Evolutionary conservation across 2,888 invertebrate genomes (phyloP), one percentile per base, ranked within the genome.

Genomic region (Maniola hyperantus): DNA sequence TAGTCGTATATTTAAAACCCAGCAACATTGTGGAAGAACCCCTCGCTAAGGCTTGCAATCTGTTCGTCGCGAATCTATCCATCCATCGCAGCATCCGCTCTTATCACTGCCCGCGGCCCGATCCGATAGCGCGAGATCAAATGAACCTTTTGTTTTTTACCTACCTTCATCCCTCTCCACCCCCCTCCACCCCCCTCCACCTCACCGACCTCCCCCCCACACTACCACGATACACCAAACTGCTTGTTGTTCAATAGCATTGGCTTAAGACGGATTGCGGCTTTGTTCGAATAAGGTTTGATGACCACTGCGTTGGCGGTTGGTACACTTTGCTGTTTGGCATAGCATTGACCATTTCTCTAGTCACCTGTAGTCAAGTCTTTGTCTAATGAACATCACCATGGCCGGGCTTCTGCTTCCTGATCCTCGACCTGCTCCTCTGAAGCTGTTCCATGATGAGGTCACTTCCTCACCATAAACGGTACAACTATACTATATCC

Each of bases 131-230:
- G 50, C 50, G 50, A 51, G 50, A 51, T 51, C 50, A 51, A 51
- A 51, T 51, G 50, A 51, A 51, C 20, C 50, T 51, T 51, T 51
- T 51, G 50, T 51, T 51, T 51, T 51, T 51, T 51, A 26, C 20
- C 50, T 18, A 7, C 8, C 8, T 18, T 8, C 48, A 6, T 10
- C 18, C 15, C 8, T 18, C 15, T n/a, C n/a, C n/a, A n/a, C n/a
- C n/a, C n/a, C n/a, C 6, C 50, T 0, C 11, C 50, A 15, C 15
- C 2, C 48, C 5, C 50, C 26, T 15, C 46, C 6, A 7, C 26
- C 50, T 5, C 50, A 15, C 26, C 50, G 8, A 20, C 6, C 50
- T 0, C 11, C 50, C 6, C 50, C 18, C n/a, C 46, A 1, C 36
- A 39, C 7, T 10, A 0, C 15, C 18, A 6, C 50, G 8, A 8